phyloP scores from a whole-genome alignment of 2,888 invertebrate species.

The Stenchaetothrips biformis region DNA sequence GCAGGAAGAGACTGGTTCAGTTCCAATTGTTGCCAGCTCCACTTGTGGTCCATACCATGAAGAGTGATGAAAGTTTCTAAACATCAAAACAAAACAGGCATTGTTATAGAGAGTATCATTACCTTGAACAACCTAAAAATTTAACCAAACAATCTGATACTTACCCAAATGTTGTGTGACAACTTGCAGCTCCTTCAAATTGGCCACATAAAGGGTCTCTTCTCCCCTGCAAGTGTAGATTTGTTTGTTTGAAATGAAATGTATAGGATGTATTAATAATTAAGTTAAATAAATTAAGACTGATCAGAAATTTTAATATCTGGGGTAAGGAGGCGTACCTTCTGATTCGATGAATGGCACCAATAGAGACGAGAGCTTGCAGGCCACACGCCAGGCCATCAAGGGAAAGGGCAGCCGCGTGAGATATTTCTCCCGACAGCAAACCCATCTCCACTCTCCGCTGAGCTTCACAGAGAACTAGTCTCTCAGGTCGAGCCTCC shows the following conservation, averaged over 20 bases:
- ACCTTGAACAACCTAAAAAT: background rate
- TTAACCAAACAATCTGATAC: background rate
- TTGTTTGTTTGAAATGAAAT: background rate
- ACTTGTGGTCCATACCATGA: constrained; percentile 17
- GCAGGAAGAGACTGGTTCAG: background rate
- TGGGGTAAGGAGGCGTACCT: background rate
- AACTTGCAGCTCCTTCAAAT: background rate
- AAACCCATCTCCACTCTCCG: background rate
- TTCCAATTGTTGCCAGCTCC: constrained; percentile 11
- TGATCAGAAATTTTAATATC: background rate
- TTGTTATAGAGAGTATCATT: background rate
- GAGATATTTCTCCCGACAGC: background rate
- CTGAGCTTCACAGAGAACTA: background rate
- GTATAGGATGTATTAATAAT: background rate
- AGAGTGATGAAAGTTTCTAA: background rate
- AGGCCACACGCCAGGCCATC: background rate
- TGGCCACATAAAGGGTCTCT: background rate
- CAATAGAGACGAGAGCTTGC: constrained; percentile 5
- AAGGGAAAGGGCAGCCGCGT: constrained; percentile 3
- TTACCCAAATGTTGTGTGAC: background rate
- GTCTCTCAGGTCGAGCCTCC: background rate
- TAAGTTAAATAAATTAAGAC: background rate
- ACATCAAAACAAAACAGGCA: background rate
- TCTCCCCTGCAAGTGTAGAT: background rate
- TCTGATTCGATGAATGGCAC: background rate